phyloP scores from a whole-genome alignment of 2,888 invertebrate species.

The Macrophya annulata region DNA sequence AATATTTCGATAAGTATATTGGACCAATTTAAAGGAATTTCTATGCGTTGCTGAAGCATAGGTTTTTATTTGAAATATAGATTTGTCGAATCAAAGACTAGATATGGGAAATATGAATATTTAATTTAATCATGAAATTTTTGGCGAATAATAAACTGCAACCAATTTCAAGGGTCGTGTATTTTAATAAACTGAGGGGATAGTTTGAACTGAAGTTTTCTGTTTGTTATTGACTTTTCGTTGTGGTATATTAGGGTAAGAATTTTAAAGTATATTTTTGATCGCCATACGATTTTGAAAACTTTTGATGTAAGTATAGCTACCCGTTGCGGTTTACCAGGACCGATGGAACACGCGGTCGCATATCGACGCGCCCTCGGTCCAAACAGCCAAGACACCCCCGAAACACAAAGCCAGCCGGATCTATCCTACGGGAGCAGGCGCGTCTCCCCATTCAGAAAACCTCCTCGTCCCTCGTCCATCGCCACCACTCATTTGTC shows the following conservation, averaged over 20 bases:
- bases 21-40: not conserved
- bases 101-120: not conserved
- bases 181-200: not conserved
- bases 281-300: not conserved
- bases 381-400: conserved; percentile 55
- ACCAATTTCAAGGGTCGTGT: not conserved
- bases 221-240: not conserved
- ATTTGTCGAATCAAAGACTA: not conserved
- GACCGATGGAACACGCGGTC: conserved; percentile 43
- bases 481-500: conserved; percentile 26
- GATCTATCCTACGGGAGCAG: conserved; percentile 51
- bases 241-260: not conserved
- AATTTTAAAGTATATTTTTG: not conserved
- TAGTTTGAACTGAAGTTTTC: not conserved
- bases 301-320: not conserved
- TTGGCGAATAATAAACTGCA: not conserved
- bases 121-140: not conserved
- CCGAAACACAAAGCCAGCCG: conserved; percentile 52
- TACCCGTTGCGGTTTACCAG: not conserved
- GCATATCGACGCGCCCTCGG: conserved; percentile 57
- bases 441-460: conserved; percentile 39
- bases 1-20: not conserved
- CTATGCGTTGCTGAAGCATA: not conserved
- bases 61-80: not conserved
- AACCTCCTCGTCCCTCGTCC: conserved; percentile 33